A percentile compares a stretch with the other conserved stretches of the same genome.
phyloP scores from a whole-genome alignment of 2,888 invertebrate genomes.

The Ophion obscuratus region DNA sequence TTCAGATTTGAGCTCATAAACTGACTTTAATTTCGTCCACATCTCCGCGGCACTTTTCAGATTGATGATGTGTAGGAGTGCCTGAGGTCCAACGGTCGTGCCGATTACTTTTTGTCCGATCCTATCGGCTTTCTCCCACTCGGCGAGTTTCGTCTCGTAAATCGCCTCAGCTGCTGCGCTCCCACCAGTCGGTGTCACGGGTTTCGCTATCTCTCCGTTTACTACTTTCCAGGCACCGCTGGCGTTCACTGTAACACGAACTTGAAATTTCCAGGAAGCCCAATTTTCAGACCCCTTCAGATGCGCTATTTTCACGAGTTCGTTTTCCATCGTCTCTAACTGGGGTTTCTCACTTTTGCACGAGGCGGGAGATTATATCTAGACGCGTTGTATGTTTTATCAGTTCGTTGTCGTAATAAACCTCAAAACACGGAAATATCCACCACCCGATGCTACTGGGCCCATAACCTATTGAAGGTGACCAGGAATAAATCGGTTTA shows the following conservation, averaged over 20 bases:
- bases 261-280: constrained; percentile 53
- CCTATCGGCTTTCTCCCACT: constrained; percentile 67
- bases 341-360: constrained; percentile 58
- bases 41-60: constrained; percentile 71
- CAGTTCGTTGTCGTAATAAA: neutral
- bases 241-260: constrained; percentile 32
- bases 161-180: neutral
- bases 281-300: constrained; percentile 64
- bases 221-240: constrained; percentile 36
- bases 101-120: constrained; percentile 72
- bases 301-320: constrained; percentile 54
- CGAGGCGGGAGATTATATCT: constrained; percentile 45
- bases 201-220: constrained; percentile 31
- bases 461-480: constrained; percentile 50
- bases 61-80: constrained; percentile 72
- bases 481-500: constrained; percentile 17
- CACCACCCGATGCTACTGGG: constrained; percentile 33
- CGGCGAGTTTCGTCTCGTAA: constrained; percentile 16
- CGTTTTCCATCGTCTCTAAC: constrained; percentile 60
- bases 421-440: constrained; percentile 17
- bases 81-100: constrained; percentile 68
- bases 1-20: constrained; percentile 74
- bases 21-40: constrained; percentile 72
- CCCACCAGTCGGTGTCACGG: constrained; percentile 19
- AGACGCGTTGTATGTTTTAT: constrained; percentile 15